Percentiles rank a stretch among this genome's conserved stretches.
Conservation (phyloP, 2,888 invertebrate species). For the Tetropium fuscum region DNA sequence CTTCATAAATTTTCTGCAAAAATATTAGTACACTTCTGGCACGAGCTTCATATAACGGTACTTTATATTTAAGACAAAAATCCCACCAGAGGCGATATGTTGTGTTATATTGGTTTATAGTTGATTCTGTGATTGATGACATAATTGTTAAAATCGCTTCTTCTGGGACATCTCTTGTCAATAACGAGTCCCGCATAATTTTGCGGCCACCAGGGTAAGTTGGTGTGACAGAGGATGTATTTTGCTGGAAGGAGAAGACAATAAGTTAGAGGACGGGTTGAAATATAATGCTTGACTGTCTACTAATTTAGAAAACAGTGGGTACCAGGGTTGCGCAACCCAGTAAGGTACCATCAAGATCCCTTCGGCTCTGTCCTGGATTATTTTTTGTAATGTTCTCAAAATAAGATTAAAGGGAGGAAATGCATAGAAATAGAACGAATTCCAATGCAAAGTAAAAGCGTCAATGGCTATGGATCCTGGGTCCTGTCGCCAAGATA, state of each 20-base stretch:
- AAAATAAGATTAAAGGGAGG: constrained; percentile 48
- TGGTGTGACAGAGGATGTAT: constrained; percentile 14
- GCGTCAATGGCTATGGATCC: constrained; percentile 33
- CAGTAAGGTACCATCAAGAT: constrained; percentile 40
- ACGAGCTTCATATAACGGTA: background rate
- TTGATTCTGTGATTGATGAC: background rate
- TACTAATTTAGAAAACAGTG: constrained; percentile 9
- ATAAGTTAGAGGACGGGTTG: background rate
- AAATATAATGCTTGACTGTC: too few relatives aligned
- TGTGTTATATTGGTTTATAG: background rate
- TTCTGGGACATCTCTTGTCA: background rate
- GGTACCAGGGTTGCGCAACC: constrained; percentile 25
- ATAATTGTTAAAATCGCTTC: background rate
- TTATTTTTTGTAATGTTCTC: constrained; percentile 47
- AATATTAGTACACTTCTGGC: background rate
- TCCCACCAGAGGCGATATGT: constrained; percentile 2
- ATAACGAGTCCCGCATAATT: constrained; percentile 17
- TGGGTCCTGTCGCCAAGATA: constrained; percentile 5
- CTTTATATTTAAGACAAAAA: background rate
- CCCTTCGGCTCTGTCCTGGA: constrained; percentile 43
- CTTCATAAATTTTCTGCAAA: background rate
- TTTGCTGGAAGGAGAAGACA: constrained; percentile 25
- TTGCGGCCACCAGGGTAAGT: constrained; percentile 24
- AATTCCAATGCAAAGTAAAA: constrained; percentile 22
- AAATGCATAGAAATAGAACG: constrained; percentile 46